Evolutionary conservation across 2,113 vertebrate genomes (phyloP).

Genomic region (Leptobrachium ailaonicum): DNA sequence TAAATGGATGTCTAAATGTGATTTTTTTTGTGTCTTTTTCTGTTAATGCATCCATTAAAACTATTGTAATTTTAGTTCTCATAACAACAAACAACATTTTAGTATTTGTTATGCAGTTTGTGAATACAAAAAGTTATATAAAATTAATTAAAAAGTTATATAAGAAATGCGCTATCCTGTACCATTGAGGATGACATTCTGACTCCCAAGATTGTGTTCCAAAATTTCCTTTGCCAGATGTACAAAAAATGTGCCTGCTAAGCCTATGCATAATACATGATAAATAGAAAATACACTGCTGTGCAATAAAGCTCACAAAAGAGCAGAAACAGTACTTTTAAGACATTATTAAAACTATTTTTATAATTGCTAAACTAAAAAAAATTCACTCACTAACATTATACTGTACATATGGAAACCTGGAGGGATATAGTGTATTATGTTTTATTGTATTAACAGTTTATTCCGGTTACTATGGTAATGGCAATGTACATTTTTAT

Average conservation of each 20-base stretch:
- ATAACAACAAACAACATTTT: background rate
- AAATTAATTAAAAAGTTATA: conserved; percentile 7
- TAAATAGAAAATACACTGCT: background rate
- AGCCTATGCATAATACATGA: background rate
- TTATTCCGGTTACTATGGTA: too few relatives aligned
- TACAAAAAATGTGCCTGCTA: background rate
- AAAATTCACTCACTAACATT: too few relatives aligned
- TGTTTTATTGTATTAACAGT: too few relatives aligned
- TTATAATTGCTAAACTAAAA: too few relatives aligned
- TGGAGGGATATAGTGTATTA: too few relatives aligned
- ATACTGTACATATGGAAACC: too few relatives aligned
- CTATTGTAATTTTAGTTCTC: background rate
- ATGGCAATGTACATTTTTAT: too few relatives aligned
- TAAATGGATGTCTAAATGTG: too few relatives aligned
- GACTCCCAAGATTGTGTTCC: background rate
- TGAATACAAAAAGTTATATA: background rate
- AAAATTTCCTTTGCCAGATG: background rate
- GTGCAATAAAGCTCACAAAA: background rate
- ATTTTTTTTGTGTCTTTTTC: too few relatives aligned
- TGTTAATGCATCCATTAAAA: background rate
- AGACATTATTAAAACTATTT: too few relatives aligned
- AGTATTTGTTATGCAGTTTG: background rate
- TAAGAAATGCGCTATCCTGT: background rate
- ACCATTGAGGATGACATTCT: background rate
- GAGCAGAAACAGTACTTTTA: background rate